Base-by-base conservation (phyloP, 2,888 invertebrate genomes). In the Lagria hirta region DNA sequence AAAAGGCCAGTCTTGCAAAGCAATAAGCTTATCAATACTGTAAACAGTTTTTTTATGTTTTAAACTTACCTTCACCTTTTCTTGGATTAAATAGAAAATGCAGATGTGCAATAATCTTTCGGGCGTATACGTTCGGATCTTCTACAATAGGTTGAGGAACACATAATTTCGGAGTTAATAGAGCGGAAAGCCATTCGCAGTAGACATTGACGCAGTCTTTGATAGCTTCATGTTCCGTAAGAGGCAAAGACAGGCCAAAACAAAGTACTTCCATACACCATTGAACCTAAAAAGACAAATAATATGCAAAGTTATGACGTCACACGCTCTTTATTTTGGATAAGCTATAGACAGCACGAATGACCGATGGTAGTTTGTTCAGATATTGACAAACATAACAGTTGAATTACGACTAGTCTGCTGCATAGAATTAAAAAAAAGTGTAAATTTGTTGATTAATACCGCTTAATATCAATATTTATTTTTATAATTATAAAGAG, bases 151-250 rank as follows among this genome's bases (percentile, higher is more conserved):
- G 94, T 54, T 82, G 81, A 0, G 97, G 97, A 10, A 96, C 88
- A 56, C 91, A 88, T 36, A 90, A 81, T 62, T 91, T 88, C 1
- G 92, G 89, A 13, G 87, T 84, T 54, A 89, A 82, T 49, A 97
- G 75, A 2, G 95, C 89, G 0, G 90, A 86, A 52, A 98, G 75
- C 97, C 97, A 98, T 65, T 97, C 94, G 70, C 95, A 96, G 67
- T 97, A 97, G 18, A 97, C 88, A 67, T 91, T 91, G 23, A 96
- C 96, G 69, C 96, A 97, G 71, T 96, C 95, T 52, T 94, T 86
- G 34, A 97, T 86, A 0, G 94, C 91, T 60, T 95, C 95, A 68
- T 95, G 93, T 71, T 97, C 96, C 18, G 83, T 79, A 28, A 97
- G 73, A 0, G 95, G 94, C 26, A 97, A 75, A 7, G 92, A 89